These are phyloP conservation scores for Bagarius yarrelli DNA, from an alignment of 2,113 vertebrate species.

Conservation along the genomic window DNA sequence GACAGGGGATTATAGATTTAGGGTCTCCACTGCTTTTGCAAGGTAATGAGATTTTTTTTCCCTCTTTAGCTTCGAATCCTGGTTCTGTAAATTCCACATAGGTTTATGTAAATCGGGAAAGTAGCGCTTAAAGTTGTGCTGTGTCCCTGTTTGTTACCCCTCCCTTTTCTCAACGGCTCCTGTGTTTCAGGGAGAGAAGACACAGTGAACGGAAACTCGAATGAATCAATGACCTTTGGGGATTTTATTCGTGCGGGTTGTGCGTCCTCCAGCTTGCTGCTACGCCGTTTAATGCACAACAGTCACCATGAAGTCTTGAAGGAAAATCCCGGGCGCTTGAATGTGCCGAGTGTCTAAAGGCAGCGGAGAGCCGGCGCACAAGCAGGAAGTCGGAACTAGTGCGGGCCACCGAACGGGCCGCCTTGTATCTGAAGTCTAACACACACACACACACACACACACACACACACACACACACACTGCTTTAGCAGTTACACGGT, in stretches of 20 bases:
- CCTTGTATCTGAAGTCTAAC: constrained; percentile 5
- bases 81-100: background rate
- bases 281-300: constrained; percentile 31
- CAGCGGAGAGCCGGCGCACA: constrained; percentile 62
- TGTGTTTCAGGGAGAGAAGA: constrained; percentile 69
- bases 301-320: constrained; percentile 35
- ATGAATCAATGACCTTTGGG: constrained; percentile 75
- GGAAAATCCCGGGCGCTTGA: constrained; percentile 46
- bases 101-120: background rate
- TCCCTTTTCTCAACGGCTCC: constrained; percentile 73
- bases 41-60: constrained; percentile 52
- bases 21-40: constrained; percentile 52
- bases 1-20: constrained; percentile 59
- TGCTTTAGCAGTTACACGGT: background rate
- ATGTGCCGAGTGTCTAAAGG: constrained; percentile 52
- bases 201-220: constrained; percentile 66
- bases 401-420: constrained; percentile 63
- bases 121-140: constrained; percentile 69
- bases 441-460: no score
- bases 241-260: constrained; percentile 44
- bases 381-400: constrained; percentile 70
- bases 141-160: constrained; percentile 66
- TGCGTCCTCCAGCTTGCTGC: constrained; percentile 50
- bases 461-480: no score
- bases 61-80: background rate